Evolutionary conservation across 2,113 vertebrate genomes (phyloP), one percentile per base, ranked within the genome.

Genomic region (Python bivittatus): DNA sequence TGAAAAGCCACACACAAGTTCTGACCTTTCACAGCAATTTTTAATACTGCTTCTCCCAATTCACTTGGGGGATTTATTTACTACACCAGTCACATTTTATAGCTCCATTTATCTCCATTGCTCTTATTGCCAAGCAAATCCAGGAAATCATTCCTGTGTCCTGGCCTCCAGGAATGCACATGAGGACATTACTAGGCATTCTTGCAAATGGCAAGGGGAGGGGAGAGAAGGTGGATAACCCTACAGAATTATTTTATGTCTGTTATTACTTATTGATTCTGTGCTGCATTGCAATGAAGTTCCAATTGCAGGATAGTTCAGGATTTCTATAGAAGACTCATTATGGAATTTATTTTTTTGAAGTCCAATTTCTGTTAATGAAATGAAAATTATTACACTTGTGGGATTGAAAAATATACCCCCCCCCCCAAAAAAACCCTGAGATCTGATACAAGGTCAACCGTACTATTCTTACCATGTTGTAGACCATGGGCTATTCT

Each of bases 81-180:
- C 53, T 17, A 0, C 7, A 38, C 54, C 91, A 33, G n/a, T 85
- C 22, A 0, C n/a, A 1, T 8, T 48, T 60, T 79, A 60, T 58
- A 8, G 48, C 20, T 27, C 0, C 1, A 0, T 94, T 94, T 91
- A 86, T 90, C 90, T 27, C 56, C 15, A 0, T 0, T 0, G 1
- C 88, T 86, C 44, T 15, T 3, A 52, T 57, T 0, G 48, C 72
- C 94, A 72, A 60, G 68, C 0, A 91, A 88, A 83, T 25, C 0
- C 0, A 89, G 92, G 0, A 15, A 7, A 0, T 11, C 29, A 12
- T 1, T 13, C 58, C 56, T 3, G 25, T 85, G 13, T 52, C 79
- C 84, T 1, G 0, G 58, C 38, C 29, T 53, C 13, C 60, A 68
- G 48, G 20, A 91, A 8, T 23, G 54, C 6, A 42, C 48, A 88